A percentile compares a stretch with the other conserved stretches of the same genome.
These are phyloP conservation scores for Drosophila ambigua DNA, from an alignment of 1,140 invertebrate genomes.

Conservation along the genomic window DNA sequence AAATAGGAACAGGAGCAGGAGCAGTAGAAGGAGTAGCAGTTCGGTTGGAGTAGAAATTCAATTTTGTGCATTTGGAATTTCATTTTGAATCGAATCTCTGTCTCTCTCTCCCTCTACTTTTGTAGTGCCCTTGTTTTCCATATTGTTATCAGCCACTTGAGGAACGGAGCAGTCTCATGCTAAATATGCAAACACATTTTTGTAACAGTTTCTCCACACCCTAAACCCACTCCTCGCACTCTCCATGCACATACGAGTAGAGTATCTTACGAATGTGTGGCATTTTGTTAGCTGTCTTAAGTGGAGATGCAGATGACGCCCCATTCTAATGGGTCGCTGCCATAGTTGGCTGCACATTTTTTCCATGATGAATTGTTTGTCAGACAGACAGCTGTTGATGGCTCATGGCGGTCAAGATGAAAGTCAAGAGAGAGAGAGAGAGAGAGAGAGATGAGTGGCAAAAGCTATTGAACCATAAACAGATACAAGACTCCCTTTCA, in stretches of 20 bases:
- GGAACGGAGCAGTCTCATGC: conserved; percentile 43
- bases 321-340: conserved; percentile 49
- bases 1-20: conserved; percentile 2
- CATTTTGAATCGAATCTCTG: conserved; percentile 21
- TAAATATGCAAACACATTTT: conserved; percentile 78
- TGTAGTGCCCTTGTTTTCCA: conserved; percentile 19
- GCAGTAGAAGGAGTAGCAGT: not conserved
- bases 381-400: conserved; percentile 55
- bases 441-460: conserved; percentile 40
- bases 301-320: conserved; percentile 25
- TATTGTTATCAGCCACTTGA: conserved; percentile 60
- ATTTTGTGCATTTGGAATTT: conserved; percentile 44
- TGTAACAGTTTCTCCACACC: conserved; percentile 40
- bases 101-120: conserved; percentile 2
- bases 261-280: conserved; percentile 41
- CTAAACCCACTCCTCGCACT: not conserved
- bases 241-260: not conserved
- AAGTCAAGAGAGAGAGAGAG: conserved; percentile 34
- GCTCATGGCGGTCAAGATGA: conserved; percentile 64
- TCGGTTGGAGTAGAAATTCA: conserved; percentile 27
- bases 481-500: conserved; percentile 31
- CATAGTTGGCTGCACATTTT: conserved; percentile 35
- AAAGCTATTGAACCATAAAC: conserved; percentile 69
- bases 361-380: conserved; percentile 66
- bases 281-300: conserved; percentile 57